phyloP scores from a whole-genome alignment of 2,113 vertebrate species.

The Henicopernis longicauda region DNA sequence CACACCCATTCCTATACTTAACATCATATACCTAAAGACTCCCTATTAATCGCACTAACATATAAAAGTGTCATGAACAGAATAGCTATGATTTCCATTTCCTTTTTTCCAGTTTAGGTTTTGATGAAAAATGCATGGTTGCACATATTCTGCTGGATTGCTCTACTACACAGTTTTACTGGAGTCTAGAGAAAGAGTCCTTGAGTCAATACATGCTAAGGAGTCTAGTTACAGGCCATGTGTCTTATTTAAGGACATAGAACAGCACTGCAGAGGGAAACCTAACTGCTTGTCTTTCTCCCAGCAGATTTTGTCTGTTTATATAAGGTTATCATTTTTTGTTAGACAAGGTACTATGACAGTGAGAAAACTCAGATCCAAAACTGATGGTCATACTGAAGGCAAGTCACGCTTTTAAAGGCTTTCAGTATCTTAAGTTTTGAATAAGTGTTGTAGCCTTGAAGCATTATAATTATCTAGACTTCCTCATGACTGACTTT shows the following conservation, averaged over 20 bases:
- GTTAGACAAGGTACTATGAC: neutral
- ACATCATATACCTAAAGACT: neutral
- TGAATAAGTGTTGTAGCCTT: neutral
- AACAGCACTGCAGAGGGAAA: neutral
- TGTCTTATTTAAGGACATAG: neutral
- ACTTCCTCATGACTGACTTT: neutral
- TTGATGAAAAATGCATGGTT: neutral
- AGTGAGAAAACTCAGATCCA: neutral
- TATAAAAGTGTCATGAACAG: neutral
- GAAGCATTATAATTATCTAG: neutral
- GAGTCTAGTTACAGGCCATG: neutral
- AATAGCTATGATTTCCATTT: neutral
- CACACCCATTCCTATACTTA: neutral
- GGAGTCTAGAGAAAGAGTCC: neutral
- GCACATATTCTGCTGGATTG: neutral
- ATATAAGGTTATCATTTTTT: neutral
- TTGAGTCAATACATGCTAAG: neutral
- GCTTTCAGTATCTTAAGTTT: neutral
- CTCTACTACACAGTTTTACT: neutral
- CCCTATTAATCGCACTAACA: neutral
- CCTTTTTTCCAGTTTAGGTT: neutral
- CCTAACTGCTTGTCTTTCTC: neutral
- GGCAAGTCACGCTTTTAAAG: neutral
- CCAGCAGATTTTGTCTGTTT: neutral
- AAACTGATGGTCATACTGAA: neutral